Conservation (phyloP, 2,113 vertebrate species). For the Rattus rattus region DNA sequence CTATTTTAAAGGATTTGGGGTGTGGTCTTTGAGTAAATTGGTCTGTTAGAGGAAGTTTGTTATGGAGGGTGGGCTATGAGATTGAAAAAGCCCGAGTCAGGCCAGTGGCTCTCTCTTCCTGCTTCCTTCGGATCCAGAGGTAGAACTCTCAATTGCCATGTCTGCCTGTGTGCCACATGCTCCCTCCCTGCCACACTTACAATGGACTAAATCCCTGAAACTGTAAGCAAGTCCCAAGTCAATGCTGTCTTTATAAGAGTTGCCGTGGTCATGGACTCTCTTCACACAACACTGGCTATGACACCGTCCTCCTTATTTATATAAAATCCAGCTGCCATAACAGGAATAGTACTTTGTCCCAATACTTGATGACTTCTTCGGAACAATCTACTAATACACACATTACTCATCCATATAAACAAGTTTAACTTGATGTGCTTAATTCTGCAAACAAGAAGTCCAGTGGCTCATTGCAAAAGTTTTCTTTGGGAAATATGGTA, state of each 20-base stretch:
- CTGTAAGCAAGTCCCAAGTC: not conserved
- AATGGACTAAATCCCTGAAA: not conserved
- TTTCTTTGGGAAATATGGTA: not conserved
- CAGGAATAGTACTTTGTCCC: not conserved
- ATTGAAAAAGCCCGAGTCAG: too few species aligned
- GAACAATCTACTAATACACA: not conserved
- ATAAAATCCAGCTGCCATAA: not conserved
- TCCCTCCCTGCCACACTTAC: not conserved
- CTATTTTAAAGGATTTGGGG: not conserved
- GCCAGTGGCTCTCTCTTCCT: too few species aligned
- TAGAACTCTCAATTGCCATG: too few species aligned
- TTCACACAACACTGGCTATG: not conserved
- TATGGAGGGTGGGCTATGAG: not conserved
- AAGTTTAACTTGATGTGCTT: not conserved
- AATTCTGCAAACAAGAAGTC: not conserved
- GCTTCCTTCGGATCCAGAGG: too few species aligned
- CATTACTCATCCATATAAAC: not conserved
- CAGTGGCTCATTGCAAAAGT: not conserved
- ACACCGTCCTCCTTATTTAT: not conserved
- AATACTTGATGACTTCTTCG: not conserved
- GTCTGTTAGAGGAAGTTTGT: not conserved
- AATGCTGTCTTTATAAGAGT: not conserved
- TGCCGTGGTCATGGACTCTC: not conserved
- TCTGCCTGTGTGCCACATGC: too few species aligned
- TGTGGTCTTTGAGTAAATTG: not conserved